phyloP scores from a whole-genome alignment of 2,113 vertebrate genomes.

The Sinocyclocheilus anophthalmus region DNA sequence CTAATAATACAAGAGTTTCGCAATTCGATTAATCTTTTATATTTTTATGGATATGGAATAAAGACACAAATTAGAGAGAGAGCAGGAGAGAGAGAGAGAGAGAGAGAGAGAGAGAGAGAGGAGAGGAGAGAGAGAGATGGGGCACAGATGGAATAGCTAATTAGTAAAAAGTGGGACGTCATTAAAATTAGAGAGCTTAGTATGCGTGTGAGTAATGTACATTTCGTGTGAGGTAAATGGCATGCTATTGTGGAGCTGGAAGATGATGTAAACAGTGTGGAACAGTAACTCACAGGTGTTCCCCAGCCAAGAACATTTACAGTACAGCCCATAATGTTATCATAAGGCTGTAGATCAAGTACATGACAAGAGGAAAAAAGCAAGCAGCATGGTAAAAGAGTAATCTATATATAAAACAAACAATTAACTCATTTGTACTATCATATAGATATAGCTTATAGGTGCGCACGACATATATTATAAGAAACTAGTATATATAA shows the following conservation, averaged over 20 bases:
- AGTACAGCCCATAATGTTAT: too few species aligned
- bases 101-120: not conserved
- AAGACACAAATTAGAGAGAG: not conserved
- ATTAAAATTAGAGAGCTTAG: too few species aligned
- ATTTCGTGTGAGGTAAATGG: conserved; percentile 17
- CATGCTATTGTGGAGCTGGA: not conserved
- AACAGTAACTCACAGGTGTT: not conserved
- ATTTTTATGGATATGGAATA: not conserved
- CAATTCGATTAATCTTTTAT: not conserved
- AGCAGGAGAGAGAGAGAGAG: not conserved
- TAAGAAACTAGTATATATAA: too few species aligned
- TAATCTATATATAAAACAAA: not conserved
- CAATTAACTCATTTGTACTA: too few species aligned
- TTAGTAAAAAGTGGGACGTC: too few species aligned
- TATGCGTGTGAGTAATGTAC: conserved; percentile 43
- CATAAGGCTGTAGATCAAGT: too few species aligned
- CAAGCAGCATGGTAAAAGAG: not conserved
- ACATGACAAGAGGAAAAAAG: not conserved
- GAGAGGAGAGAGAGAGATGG: not conserved
- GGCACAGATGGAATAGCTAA: not conserved
- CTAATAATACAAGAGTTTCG: not conserved
- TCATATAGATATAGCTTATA: too few species aligned
- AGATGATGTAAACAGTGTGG: not conserved
- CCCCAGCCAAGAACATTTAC: not conserved
- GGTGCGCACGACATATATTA: too few species aligned